A percentile compares a stretch with the other conserved stretches of the same genome.
These are phyloP conservation scores for Dendropsophus ebraccatus DNA, from an alignment of 2,113 vertebrate genomes.

Conservation along the genomic window DNA sequence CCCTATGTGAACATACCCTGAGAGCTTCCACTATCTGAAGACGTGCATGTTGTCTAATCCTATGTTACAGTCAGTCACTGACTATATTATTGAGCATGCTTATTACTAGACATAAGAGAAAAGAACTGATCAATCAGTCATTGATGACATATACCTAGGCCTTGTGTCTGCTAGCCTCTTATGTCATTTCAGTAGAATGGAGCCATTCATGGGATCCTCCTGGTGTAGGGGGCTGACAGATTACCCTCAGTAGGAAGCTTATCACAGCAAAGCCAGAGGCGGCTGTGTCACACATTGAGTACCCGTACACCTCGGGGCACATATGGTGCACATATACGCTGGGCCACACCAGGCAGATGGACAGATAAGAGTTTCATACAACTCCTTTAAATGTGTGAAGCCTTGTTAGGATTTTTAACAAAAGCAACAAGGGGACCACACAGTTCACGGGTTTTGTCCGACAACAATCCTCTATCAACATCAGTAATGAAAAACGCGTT, in stretches of 20 bases:
- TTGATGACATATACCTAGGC: not conserved
- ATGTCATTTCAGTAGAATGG: constrained; percentile 39
- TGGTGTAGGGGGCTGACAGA: constrained; percentile 9
- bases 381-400: constrained; percentile 20
- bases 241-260: constrained; percentile 16
- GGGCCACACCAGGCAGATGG: constrained; percentile 5
- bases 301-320: constrained; percentile 38
- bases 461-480: constrained; percentile 32
- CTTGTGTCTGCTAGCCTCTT: constrained; percentile 11
- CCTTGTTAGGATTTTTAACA: constrained; percentile 22
- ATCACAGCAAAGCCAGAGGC: constrained; percentile 57
- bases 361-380: constrained; percentile 26
- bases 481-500: not conserved
- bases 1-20: not conserved
- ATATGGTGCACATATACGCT: constrained; percentile 38
- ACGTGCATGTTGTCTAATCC: not conserved
- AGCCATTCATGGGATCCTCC: constrained; percentile 38
- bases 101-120: not conserved
- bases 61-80: not conserved
- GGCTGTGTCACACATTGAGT: not conserved
- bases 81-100: not conserved
- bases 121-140: constrained; percentile 12
- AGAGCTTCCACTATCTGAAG: not conserved
- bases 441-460: constrained; percentile 52
- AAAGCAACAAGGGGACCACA: constrained; percentile 59